Percentiles rank a stretch among this genome's conserved stretches.
These are phyloP conservation scores for Caradrina kadenii DNA, from an alignment of 2,888 invertebrate species.

Conservation along the genomic window DNA sequence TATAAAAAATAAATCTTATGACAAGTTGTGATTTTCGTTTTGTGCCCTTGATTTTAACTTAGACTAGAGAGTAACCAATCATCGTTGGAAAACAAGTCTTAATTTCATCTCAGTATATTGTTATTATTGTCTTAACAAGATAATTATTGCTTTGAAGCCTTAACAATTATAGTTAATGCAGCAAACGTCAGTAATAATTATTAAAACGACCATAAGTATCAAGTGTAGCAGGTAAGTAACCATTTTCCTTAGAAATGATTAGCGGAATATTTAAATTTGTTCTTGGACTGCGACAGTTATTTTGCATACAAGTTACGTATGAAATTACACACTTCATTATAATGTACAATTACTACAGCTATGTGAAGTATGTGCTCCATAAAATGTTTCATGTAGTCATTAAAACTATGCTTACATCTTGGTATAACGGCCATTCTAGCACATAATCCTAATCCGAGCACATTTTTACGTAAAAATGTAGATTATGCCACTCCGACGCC, in stretches of 20 bases:
- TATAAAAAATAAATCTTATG: too few relatives aligned
- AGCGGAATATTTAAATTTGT: constrained; percentile 11
- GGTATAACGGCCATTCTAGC: constrained; percentile 2
- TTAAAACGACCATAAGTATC: constrained; percentile 1
- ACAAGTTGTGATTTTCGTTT: too few relatives aligned
- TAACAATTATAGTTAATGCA: neutral
- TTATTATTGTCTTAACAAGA: neutral
- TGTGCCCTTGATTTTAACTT: neutral
- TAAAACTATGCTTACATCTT: constrained; percentile 43
- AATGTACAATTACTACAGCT: constrained; percentile 25
- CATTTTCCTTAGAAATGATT: constrained; percentile 24
- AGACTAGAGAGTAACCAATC: neutral
- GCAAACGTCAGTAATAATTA: neutral
- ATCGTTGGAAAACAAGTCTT: neutral
- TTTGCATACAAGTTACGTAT: constrained; percentile 22
- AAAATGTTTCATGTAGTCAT: constrained; percentile 43
- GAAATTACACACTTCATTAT: constrained; percentile 30
- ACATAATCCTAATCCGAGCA: constrained; percentile 28
- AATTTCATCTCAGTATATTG: neutral
- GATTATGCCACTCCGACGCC: constrained; percentile 47
- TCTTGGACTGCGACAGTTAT: constrained; percentile 5
- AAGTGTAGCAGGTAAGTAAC: constrained; percentile 12
- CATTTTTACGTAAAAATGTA: constrained; percentile 47
- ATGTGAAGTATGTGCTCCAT: constrained; percentile 32
- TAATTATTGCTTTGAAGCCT: neutral